phyloP scores from a whole-genome alignment of 2,113 vertebrate species.

The Castor canadensis region DNA sequence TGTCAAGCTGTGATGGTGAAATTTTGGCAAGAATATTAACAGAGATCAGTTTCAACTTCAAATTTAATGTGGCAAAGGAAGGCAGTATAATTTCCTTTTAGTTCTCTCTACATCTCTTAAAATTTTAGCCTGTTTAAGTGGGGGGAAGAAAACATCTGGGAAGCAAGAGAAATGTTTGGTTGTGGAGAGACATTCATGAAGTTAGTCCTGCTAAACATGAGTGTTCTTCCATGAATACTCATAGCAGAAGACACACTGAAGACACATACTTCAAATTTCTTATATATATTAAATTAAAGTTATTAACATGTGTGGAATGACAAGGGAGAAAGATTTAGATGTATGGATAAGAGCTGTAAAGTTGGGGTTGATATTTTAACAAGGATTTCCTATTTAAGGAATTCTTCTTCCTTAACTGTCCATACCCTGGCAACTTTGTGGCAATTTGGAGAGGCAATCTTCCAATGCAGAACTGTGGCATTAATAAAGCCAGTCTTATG shows the following conservation, averaged over 20 bases:
- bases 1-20: slow-evolving; percentile 1
- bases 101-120: slow-evolving; percentile 28
- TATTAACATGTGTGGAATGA: neutral
- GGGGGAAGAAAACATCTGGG: slow-evolving; percentile 51
- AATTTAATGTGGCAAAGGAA: slow-evolving; percentile 49
- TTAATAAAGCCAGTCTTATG: neutral
- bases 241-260: neutral
- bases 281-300: neutral
- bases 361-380: neutral
- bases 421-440: neutral
- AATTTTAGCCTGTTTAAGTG: neutral
- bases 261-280: neutral
- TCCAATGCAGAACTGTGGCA: neutral
- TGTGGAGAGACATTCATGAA: neutral
- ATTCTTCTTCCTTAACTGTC: neutral
- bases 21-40: slow-evolving; percentile 13
- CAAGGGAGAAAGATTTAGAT: neutral
- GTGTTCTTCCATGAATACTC: neutral
- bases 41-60: slow-evolving; percentile 6
- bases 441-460: accelerated
- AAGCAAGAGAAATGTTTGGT: slow-evolving; percentile 32
- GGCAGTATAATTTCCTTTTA: slow-evolving; percentile 61
- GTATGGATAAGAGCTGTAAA: neutral
- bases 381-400: neutral
- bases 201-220: neutral